A percentile compares a stretch with the other conserved stretches of the same genome.
phyloP scores from a whole-genome alignment of 2,888 invertebrate genomes.

The Baronia brevicornis region DNA sequence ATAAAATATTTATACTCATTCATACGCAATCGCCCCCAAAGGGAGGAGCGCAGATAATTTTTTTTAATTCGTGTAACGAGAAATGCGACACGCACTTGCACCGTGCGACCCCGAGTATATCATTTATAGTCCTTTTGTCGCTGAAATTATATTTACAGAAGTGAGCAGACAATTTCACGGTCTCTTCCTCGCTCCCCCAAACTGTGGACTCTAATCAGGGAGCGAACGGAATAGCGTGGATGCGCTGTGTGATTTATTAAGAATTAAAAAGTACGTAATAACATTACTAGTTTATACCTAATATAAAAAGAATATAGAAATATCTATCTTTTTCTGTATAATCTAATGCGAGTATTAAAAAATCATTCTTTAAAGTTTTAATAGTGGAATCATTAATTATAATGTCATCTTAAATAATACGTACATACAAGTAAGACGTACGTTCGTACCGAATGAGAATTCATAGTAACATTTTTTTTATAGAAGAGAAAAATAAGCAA shows the following conservation, averaged over 20 bases:
- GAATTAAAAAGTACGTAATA: background rate
- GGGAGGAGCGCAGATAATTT: conserved; percentile 38
- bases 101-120: conserved; percentile 59
- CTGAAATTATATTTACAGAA: conserved; percentile 76
- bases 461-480: too few species aligned
- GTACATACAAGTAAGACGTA: too few species aligned
- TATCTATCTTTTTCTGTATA: too few species aligned
- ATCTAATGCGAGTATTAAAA: too few species aligned
- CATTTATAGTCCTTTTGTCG: conserved; percentile 75
- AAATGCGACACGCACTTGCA: conserved; percentile 53
- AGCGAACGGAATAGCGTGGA: conserved; percentile 41
- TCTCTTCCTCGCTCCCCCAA: conserved; percentile 69
- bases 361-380: too few species aligned
- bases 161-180: conserved; percentile 76
- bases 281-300: too few species aligned
- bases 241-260: conserved; percentile 15
- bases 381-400: too few species aligned
- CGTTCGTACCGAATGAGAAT: too few species aligned
- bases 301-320: too few species aligned
- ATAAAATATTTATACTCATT: conserved; percentile 8
- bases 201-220: conserved; percentile 66
- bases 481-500: too few species aligned
- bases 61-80: conserved; percentile 56
- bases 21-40: conserved; percentile 4
- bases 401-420: too few species aligned